Evolutionary conservation across 2,113 vertebrate genomes (phyloP).

Genomic region (Callospermophilus lateralis): DNA sequence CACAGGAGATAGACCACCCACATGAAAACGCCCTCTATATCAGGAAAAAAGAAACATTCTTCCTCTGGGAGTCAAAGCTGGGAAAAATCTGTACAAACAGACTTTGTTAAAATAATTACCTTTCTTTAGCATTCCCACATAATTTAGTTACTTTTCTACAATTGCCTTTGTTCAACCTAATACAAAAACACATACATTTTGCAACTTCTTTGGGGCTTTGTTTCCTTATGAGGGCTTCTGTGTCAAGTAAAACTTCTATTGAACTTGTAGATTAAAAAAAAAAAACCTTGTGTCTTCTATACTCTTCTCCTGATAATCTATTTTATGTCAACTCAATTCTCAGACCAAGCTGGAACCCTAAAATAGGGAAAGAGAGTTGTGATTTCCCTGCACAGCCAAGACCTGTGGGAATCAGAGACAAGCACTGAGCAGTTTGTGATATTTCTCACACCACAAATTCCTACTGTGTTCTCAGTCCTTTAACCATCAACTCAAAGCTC

Average conservation of each 20-base stretch:
- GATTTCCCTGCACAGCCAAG: background rate
- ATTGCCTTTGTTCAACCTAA: background rate
- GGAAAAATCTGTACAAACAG: background rate
- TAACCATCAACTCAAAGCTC: background rate
- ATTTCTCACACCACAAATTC: background rate
- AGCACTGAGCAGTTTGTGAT: background rate
- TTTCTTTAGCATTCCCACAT: background rate
- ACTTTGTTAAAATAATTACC: background rate
- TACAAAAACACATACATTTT: background rate
- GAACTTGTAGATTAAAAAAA: background rate
- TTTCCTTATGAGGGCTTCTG: background rate
- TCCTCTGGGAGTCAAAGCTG: background rate
- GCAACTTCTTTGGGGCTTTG: background rate
- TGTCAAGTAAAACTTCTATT: background rate
- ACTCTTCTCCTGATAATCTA: background rate
- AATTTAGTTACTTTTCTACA: background rate
- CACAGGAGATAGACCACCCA: background rate
- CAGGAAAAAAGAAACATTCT: constrained; percentile 2
- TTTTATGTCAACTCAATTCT: background rate
- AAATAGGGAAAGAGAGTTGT: background rate
- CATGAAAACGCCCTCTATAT: background rate
- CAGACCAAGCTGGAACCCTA: background rate
- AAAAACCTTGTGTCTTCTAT: no score
- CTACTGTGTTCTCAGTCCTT: constrained; percentile 22
- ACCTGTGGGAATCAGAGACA: background rate